Base-by-base conservation (phyloP, 1,140 invertebrate species). In the Himalopsyche phryganea region DNA sequence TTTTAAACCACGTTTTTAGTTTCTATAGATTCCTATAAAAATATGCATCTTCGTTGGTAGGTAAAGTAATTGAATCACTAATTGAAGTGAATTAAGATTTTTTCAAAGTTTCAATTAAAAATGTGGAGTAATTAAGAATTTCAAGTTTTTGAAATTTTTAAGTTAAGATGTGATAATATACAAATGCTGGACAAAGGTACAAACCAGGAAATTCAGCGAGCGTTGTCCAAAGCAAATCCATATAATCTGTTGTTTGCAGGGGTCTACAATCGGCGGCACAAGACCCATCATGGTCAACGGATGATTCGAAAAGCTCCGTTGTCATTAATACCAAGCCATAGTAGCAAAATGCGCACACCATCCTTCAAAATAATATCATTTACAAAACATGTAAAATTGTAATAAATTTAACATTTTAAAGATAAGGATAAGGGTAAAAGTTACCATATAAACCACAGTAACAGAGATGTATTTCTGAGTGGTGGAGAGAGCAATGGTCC, bases 271-370 rank as follows among this genome's bases (percentile, higher is more conserved):
- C 85, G 33, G 86, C 81, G 13, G 81, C 83, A 73, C 85, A 91
- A 6, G 82, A 73, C 61, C 78, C 73, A 66, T 63, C 54, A 72
- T 75, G 57, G 61, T 73, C 66, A n/a, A 77, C 72, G 1, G 82
- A 78, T 13, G 79, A 81, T 67, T 92, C 89, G 75, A 98, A 92
- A 20, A 98, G 76, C 74, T 97, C 94, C 1, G 94, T 97, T 1
- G 94, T 95, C 85, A 98, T 93, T 40, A 98, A 76, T 3, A 98
- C 94, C 32, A 97, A 81, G 1, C 95, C 95, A 72, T 98, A 98
- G 71, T 98, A 98, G 66, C 91, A 95, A 76, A 98, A 97, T 1
- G 94, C 92, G 75, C 92, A 94, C 0, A 90, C 84, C 78, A 94
- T 88, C 92, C 92, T 94, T n/a, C 41, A 71, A 77, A 69, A 72